A percentile compares a stretch with the other conserved stretches of the same genome.
Conservation (phyloP, 2,888 invertebrate genomes). For the Andrena camellia region DNA sequence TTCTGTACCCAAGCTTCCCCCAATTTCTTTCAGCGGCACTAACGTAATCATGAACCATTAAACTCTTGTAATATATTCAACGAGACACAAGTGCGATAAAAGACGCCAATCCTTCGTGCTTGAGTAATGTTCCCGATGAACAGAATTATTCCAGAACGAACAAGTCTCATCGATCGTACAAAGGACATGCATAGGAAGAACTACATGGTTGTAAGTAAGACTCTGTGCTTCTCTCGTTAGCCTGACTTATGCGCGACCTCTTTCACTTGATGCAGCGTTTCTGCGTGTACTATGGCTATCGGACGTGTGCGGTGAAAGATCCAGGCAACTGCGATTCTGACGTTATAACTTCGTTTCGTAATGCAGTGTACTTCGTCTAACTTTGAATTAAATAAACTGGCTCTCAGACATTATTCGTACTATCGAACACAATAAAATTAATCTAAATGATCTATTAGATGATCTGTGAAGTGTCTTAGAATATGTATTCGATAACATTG, state of each 20-base stretch:
- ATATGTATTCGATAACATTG: not conserved
- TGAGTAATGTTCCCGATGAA: constrained; percentile 31
- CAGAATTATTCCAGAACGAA: constrained; percentile 26
- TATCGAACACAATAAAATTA: not conserved
- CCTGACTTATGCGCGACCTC: constrained; percentile 19
- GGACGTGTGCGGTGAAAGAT: constrained; percentile 54
- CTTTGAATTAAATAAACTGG: not conserved
- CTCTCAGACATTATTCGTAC: not conserved
- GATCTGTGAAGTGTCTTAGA: not conserved
- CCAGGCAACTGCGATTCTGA: constrained; percentile 13
- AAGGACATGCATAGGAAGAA: constrained; percentile 64
- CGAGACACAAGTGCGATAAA: constrained; percentile 31
- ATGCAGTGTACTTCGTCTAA: not conserved
- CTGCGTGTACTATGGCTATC: not conserved
- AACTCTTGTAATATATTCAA: not conserved
- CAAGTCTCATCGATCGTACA: constrained; percentile 32
- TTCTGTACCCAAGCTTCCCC: constrained; percentile 15
- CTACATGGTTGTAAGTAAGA: constrained; percentile 47
- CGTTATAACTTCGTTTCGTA: too few relatives aligned
- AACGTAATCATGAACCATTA: not conserved
- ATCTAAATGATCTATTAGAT: not conserved
- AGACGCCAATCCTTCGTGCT: constrained; percentile 51
- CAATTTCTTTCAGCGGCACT: constrained; percentile 22
- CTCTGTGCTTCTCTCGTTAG: constrained; percentile 60
- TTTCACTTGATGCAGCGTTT: not conserved